Conservation (phyloP, 1,140 invertebrate genomes). For the Pseudomyrmex dendroicus region DNA sequence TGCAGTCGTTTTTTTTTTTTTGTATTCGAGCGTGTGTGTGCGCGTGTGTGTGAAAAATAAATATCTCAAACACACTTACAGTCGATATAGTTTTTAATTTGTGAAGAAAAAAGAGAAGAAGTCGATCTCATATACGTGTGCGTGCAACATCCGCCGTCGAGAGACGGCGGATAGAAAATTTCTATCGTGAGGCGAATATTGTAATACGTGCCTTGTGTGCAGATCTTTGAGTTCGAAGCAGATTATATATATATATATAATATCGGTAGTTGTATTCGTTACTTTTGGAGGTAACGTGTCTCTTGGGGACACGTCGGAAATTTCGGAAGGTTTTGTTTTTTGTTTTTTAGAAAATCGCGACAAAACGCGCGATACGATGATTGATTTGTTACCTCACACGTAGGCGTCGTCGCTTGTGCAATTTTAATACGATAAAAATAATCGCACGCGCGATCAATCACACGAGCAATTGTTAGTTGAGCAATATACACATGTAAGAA, state of each 20-base stretch:
- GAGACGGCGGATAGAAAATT: background rate
- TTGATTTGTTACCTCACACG: background rate
- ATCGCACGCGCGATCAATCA: background rate
- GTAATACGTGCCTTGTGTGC: constrained; percentile 35
- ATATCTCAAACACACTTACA: too few species aligned
- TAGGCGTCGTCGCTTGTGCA: constrained; percentile 29
- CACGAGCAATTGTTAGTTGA: constrained; percentile 28
- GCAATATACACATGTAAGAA: constrained; percentile 26
- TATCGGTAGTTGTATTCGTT: constrained; percentile 23
- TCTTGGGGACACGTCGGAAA: background rate
- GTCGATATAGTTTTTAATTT: too few species aligned
- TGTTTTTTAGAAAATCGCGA: background rate
- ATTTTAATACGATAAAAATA: constrained; percentile 46
- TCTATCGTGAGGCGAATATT: constrained; percentile 33
- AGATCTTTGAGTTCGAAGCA: constrained; percentile 32
- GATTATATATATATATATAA: constrained; percentile 30
- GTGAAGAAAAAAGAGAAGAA: constrained; percentile 2
- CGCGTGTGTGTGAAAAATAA: too few species aligned
- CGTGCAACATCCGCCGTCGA: background rate
- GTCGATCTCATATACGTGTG: background rate
- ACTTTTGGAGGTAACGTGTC: background rate
- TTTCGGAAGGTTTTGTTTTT: background rate
- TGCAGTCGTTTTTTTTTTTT: too few species aligned
- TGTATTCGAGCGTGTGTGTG: too few species aligned
- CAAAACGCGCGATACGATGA: background rate